Conservation (phyloP, 1,140 invertebrate species). For the Ceratina australensis region DNA sequence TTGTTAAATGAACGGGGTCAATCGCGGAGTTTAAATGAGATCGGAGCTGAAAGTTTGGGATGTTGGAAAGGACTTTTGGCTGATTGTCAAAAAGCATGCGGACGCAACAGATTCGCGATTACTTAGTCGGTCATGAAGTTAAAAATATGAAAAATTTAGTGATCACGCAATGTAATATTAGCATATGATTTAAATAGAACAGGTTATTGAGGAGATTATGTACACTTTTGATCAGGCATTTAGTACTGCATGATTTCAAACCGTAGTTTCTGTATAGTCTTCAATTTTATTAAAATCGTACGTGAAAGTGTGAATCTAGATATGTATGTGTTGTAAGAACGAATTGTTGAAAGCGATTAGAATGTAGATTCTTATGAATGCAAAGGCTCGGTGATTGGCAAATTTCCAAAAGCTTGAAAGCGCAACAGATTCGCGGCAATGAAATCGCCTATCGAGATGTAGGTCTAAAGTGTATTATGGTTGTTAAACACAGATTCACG, state of each 20-base stretch:
- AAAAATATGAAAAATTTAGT: too few relatives aligned
- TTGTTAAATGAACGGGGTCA: not conserved
- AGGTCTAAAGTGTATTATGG: not conserved
- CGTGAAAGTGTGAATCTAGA: not conserved
- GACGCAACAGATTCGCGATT: constrained; percentile 3
- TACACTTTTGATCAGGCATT: too few relatives aligned
- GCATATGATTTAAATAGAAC: not conserved
- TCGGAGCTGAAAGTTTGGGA: not conserved
- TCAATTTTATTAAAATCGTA: not conserved
- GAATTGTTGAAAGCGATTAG: not conserved
- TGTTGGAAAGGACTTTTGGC: not conserved
- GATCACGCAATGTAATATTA: not conserved
- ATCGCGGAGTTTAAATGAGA: not conserved
- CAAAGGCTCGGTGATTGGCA: constrained; percentile 1
- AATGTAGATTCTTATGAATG: not conserved
- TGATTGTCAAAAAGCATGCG: not conserved
- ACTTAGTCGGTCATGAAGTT: too few relatives aligned
- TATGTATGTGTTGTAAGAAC: not conserved
- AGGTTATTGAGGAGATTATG: too few relatives aligned
- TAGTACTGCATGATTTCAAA: too few relatives aligned
- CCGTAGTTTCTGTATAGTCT: too few relatives aligned
- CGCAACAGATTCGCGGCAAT: constrained; percentile 6
- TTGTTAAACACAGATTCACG: not conserved
- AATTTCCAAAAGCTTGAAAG: constrained; percentile 2
- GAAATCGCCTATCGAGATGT: constrained; percentile 1